A percentile compares a stretch with the other conserved stretches of the same genome.
Conservation (phyloP, 2,888 invertebrate species). For the Dryadula phaetusa region DNA sequence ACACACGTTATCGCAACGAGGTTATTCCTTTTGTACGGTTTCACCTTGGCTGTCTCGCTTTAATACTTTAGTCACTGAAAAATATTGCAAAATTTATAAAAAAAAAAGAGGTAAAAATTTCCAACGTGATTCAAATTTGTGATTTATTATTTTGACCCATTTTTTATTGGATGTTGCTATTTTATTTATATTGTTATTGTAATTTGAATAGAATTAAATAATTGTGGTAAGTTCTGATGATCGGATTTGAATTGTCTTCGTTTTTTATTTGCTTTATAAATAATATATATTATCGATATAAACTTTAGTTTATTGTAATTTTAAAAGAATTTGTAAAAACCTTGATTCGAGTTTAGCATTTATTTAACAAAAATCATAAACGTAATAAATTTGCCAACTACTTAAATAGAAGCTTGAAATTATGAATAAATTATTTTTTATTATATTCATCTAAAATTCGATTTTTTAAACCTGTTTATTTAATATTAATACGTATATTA, state of each 20-base stretch:
- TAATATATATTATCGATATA: background rate
- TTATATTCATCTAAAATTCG: background rate
- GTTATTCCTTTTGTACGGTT: constrained; percentile 70
- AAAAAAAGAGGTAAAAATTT: background rate
- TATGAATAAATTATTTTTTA: background rate
- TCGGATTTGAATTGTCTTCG: background rate
- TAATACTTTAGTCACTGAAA: constrained; percentile 37
- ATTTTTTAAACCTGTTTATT: constrained; percentile 5
- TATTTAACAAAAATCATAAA: background rate
- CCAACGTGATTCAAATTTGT: constrained; percentile 15
- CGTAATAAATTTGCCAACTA: background rate
- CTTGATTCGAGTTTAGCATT: background rate
- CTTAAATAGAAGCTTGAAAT: background rate
- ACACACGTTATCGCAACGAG: constrained; percentile 70
- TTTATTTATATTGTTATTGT: background rate
- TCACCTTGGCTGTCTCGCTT: constrained; percentile 66
- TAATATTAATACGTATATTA: background rate
- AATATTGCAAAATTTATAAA: constrained; percentile 19
- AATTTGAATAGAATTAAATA: background rate
- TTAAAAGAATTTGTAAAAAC: background rate
- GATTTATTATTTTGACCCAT: constrained; percentile 16
- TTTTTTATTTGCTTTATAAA: background rate
- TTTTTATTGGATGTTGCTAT: constrained; percentile 6
- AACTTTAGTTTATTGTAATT: background rate
- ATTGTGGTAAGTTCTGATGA: constrained; percentile 8